Evolutionary conservation across 2,113 vertebrate genomes (phyloP).

Genomic region (Poeciliopsis retropinna): DNA sequence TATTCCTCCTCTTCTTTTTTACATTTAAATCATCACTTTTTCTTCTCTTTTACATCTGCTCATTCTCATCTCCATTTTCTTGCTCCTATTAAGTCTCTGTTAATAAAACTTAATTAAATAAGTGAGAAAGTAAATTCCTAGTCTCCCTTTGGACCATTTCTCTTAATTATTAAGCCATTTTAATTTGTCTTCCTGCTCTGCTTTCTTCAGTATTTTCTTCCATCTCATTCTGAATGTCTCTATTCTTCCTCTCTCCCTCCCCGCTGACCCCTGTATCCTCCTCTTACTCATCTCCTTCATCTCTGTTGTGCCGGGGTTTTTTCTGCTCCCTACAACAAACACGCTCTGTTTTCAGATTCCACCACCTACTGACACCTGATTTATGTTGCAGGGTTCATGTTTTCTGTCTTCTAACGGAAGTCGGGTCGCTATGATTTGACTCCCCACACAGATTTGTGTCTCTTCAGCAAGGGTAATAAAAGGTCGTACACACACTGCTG

Average conservation of each 20-base stretch:
- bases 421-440: slow-evolving; percentile 1
- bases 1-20: neutral
- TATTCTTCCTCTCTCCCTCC: neutral
- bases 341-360: slow-evolving; percentile 47
- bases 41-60: neutral
- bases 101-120: neutral
- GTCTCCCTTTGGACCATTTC: neutral
- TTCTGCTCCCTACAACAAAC: slow-evolving; percentile 53
- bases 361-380: slow-evolving; percentile 27
- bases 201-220: neutral
- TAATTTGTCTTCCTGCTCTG: neutral
- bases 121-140: neutral
- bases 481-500: slow-evolving; percentile 19
- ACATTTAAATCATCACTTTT: neutral
- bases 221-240: neutral
- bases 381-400: slow-evolving; percentile 1
- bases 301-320: neutral
- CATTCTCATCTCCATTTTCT: neutral
- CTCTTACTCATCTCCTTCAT: neutral
- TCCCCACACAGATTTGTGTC: slow-evolving; percentile 26
- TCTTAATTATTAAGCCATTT: neutral
- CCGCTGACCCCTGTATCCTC: neutral
- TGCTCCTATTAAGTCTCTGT: neutral
- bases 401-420: slow-evolving; percentile 24
- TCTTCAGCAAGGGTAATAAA: slow-evolving; percentile 16